Percentiles rank a stretch among this genome's conserved stretches.
These are phyloP conservation scores for Labeo calbasu DNA, from an alignment of 2,797 vertebrate genomes.

Conservation along the genomic window DNA sequence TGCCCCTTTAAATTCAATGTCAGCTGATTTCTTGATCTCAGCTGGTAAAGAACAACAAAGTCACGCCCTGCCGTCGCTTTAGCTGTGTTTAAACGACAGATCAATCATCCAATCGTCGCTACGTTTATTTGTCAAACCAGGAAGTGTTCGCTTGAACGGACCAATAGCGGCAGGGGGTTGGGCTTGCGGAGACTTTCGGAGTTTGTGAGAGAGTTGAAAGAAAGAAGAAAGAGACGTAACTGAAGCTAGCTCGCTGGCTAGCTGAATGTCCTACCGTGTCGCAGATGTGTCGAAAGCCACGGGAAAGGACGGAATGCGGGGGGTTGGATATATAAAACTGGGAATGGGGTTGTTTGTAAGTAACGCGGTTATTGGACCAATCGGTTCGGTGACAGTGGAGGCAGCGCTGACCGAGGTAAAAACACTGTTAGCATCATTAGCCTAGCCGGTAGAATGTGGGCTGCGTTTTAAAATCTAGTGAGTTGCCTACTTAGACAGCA, in stretches of 20 bases:
- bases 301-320: constrained; percentile 52
- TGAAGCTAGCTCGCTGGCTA: constrained; percentile 48
- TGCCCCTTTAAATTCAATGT: constrained; percentile 52
- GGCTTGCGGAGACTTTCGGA: constrained; percentile 43
- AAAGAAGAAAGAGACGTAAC: constrained; percentile 50
- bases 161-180: constrained; percentile 65
- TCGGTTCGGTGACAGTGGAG: constrained; percentile 58
- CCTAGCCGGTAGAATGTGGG: constrained; percentile 17
- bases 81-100: constrained; percentile 50
- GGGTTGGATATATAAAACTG: constrained; percentile 44
- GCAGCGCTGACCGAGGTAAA: constrained; percentile 63
- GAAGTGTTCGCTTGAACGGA: constrained; percentile 54
- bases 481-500: constrained; percentile 2
- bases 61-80: constrained; percentile 55
- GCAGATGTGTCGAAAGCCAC: constrained; percentile 55
- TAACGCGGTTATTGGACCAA: constrained; percentile 55
- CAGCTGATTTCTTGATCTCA: constrained; percentile 62
- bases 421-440: constrained; percentile 29
- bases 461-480: neutral
- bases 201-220: constrained; percentile 56
- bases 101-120: constrained; percentile 55
- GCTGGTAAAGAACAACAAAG: constrained; percentile 48
- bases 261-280: constrained; percentile 51
- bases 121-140: neutral
- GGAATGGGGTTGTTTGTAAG: constrained; percentile 63